Evolutionary conservation across 2,113 vertebrate genomes (phyloP), one percentile per base, ranked within the genome.

Genomic region (Upupa epops): DNA sequence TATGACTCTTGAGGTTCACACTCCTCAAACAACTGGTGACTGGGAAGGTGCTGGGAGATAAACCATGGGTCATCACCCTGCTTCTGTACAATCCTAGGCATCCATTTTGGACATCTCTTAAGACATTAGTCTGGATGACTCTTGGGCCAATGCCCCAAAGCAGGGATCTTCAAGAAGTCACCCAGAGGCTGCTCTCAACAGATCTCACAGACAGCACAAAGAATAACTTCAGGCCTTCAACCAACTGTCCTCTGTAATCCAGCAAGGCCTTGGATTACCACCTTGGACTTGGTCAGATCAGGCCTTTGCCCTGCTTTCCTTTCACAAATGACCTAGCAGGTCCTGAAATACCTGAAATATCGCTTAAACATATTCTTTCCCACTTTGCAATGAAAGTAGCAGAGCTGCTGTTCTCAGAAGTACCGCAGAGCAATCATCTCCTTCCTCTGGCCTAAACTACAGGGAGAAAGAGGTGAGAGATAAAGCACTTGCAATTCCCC

Each of bases 391-490:
- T 1, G 15, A 51, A 90, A 86, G 36, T 18, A 73, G 77, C 68
- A 64, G 52, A 85, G 72, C 63, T 21, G 40, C 45, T 64, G 4
- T 56, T 74, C 71, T 83, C 58, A 55, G 37, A 91, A 79, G 46
- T 3, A 49, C 63, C 77, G 87, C 61, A 20, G 69, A 76, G 83
- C 73, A 88, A 82, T 69, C 83, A 75, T 40, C 48, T 75, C 45
- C 86, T 72, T 52, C 83, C 51, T 54, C 84, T 73, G 42, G 32
- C 58, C 71, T 21, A 42, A 93, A 76, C 1, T 2, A 40, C 28
- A 74, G 48, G 81, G 92, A 78, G 77, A 73, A 83, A 70, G 81
- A 91, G 85, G 75, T 76, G 63, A 92, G 74, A 90, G 58, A 54
- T 5, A 28, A 0, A 4, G 54, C 70, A 69, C 52, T 49, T 32